phyloP scores from a whole-genome alignment of 2,888 invertebrate species.

The Gymnoscelis rufifasciata region DNA sequence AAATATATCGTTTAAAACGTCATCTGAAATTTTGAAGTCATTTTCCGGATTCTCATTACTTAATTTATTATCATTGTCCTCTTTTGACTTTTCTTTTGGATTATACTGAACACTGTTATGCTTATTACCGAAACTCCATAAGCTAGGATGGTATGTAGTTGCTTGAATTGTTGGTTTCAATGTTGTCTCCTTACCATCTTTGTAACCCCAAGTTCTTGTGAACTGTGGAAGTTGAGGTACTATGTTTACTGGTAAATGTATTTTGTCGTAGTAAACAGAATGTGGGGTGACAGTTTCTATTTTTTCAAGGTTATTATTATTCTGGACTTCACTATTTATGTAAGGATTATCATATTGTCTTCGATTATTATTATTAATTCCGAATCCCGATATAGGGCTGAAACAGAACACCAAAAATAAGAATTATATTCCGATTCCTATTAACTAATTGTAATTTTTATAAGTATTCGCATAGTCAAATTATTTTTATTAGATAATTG shows the following conservation, averaged over 20 bases:
- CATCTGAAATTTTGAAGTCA: not conserved
- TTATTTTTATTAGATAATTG: too few relatives aligned
- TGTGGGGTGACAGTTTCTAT: conserved; percentile 12
- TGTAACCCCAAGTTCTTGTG: not conserved
- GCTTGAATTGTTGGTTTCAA: not conserved
- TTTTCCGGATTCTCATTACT: not conserved
- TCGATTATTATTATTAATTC: conserved; percentile 1
- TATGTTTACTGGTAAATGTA: not conserved
- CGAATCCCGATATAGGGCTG: conserved; percentile 10
- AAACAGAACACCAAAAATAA: not conserved
- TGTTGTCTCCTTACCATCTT: not conserved
- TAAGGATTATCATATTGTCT: conserved; percentile 2
- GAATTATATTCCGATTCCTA: too few relatives aligned
- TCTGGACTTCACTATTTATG: conserved; percentile 3
- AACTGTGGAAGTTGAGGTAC: not conserved
- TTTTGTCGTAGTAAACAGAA: conserved; percentile 2
- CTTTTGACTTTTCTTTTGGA: not conserved
- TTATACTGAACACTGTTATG: not conserved
- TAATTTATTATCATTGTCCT: not conserved
- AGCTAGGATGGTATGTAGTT: not conserved
- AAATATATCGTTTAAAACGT: not conserved
- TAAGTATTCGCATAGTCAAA: too few relatives aligned
- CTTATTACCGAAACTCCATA: not conserved
- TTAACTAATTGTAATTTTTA: too few relatives aligned
- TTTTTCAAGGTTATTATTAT: conserved; percentile 3